phyloP scores from a whole-genome alignment of 2,113 vertebrate species.

The Steatornis caripensis region DNA sequence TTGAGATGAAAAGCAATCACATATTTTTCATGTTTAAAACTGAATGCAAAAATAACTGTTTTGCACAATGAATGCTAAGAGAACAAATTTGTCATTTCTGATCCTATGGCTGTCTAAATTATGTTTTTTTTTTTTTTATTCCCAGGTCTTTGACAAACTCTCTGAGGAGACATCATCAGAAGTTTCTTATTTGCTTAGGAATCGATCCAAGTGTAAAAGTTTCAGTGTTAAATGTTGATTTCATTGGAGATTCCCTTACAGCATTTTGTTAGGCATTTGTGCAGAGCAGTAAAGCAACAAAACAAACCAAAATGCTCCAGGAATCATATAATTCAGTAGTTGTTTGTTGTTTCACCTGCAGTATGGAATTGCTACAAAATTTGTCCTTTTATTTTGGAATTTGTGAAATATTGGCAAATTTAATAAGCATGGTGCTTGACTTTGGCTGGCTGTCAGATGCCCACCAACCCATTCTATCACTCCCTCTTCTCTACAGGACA shows the following conservation, averaged over 20 bases:
- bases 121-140: not conserved
- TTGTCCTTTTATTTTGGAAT: not conserved
- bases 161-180: not conserved
- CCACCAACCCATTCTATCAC: not conserved
- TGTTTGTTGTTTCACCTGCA: not conserved
- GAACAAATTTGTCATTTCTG: not conserved
- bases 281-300: not conserved
- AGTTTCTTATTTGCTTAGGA: constrained; percentile 45
- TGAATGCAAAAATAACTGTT: not conserved
- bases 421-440: not conserved
- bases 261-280: not conserved
- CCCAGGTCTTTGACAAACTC: not conserved
- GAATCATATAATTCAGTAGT: not conserved
- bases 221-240: not conserved
- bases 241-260: not conserved
- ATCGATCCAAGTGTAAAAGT: not conserved
- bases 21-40: not conserved
- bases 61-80: not conserved
- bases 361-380: not conserved
- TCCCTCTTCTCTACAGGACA: not conserved
- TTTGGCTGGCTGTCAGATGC: not conserved
- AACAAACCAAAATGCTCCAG: not conserved
- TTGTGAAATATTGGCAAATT: not conserved
- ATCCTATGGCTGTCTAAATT: not conserved
- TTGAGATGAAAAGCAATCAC: not conserved